Base-by-base conservation (phyloP, 2,113 vertebrate genomes). In the Andinoacara biseriatus region DNA sequence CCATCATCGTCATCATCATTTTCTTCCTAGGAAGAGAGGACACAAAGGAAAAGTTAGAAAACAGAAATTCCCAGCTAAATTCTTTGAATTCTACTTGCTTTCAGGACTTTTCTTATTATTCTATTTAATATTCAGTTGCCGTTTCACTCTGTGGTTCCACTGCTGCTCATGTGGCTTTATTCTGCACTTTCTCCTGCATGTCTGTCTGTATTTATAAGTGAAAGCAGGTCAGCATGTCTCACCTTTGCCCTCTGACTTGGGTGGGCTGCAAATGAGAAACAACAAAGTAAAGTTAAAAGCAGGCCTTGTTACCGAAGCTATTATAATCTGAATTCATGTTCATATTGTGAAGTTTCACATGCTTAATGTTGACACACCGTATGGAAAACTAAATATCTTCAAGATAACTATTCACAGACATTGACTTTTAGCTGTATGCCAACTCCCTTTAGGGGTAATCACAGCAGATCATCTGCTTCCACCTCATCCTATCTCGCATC, bases 1-100 rank as follows among this genome's bases (percentile, higher is more conserved):
- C 87, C 96, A 29, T 96, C 96, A 56, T 95, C 96, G 3, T 94
- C 95, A 75, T 94, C 93, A 22, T 94, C 96, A 1, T 94, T 90
- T 59, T 91, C 96, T 95, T 97, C 62, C 83, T 88, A 90, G 43
- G 83, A 29, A 52, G 29, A 89, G 65, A 89, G 84, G 8, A 76
- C 2, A 58, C 4, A 40, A 40, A 49, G 29, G 4, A 69, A 61
- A 59, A 14, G 5, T 74, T 5, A 49, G 29, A 49, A 33, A 33
- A 33, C 52, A 52, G 13, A 72, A 31, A 17, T 72, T 72, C 31
- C 11, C 46, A 72, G 2, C 26, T 31, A 31, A 31, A 52, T 52
- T 72, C 49, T 72, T 31, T 52, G 10, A 20, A 72, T 72, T 52
- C 2, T 18, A 2, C 35, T 31, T 58, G 6, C 18, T 58, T 15